Percentiles rank a stretch among this genome's conserved stretches.
Conservation (phyloP, 1,140 invertebrate genomes). For the Euwallacea fornicatus region DNA sequence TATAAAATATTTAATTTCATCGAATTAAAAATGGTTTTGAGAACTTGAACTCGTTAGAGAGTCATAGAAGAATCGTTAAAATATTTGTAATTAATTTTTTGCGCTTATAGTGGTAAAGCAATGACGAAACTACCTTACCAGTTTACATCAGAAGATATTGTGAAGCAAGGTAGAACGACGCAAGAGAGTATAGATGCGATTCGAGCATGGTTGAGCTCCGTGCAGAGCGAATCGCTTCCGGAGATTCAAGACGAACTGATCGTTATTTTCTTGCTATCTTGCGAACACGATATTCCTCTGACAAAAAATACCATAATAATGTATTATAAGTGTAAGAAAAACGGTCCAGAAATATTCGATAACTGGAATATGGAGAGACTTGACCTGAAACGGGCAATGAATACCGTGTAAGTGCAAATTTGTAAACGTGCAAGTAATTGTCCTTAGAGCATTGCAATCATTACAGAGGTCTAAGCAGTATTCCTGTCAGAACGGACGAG, state of each 20-base stretch:
- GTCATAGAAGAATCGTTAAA: neutral
- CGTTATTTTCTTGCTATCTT: slow-evolving; percentile 63
- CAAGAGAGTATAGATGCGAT: slow-evolving; percentile 42
- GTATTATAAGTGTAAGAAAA: slow-evolving; percentile 61
- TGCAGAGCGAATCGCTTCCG: slow-evolving; percentile 25
- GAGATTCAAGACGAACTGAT: slow-evolving; percentile 53
- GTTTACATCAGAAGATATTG: slow-evolving; percentile 32
- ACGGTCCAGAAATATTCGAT: slow-evolving; percentile 62
- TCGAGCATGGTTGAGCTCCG: slow-evolving; percentile 38
- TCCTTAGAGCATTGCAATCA: neutral
- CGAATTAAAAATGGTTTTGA: neutral
- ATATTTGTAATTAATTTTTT: slow-evolving; percentile 2
- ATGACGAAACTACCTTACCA: slow-evolving; percentile 26
- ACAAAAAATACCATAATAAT: slow-evolving; percentile 62
- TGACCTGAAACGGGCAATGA: slow-evolving; percentile 44
- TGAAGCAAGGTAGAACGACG: slow-evolving; percentile 33
- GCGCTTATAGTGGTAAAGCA: neutral
- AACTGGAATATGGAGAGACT: slow-evolving; percentile 53
- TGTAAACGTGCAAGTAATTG: neutral
- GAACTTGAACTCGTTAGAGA: neutral
- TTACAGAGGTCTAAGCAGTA: slow-evolving; percentile 42
- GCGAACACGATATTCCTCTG: slow-evolving; percentile 58
- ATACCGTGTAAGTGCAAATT: slow-evolving; percentile 46
- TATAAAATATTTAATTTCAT: neutral
- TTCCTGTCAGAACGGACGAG: slow-evolving; percentile 61